Conservation (phyloP, 1,140 invertebrate genomes). For the Brachystomella parvula region DNA sequence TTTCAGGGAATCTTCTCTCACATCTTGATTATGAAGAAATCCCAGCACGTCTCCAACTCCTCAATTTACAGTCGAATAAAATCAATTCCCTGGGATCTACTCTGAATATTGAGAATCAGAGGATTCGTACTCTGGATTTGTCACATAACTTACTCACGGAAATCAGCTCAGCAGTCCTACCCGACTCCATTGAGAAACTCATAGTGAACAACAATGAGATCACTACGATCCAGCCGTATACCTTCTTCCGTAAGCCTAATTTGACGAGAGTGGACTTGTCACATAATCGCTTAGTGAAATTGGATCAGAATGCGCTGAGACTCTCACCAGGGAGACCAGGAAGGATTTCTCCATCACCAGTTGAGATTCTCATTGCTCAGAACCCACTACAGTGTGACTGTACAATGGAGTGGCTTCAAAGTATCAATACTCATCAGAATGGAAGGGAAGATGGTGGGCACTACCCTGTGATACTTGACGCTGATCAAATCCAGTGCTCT, state of each 20-base stretch:
- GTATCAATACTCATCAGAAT: slow-evolving; percentile 74
- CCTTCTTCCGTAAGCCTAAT: slow-evolving; percentile 88
- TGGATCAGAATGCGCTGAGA: slow-evolving; percentile 76
- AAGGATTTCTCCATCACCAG: slow-evolving; percentile 50
- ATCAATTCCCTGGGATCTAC: slow-evolving; percentile 82
- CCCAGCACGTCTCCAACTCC: slow-evolving; percentile 76
- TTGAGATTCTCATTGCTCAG: slow-evolving; percentile 81
- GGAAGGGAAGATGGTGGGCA: slow-evolving; percentile 44
- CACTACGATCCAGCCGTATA: slow-evolving; percentile 76
- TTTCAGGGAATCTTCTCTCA: slow-evolving; percentile 79
- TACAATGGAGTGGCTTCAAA: slow-evolving; percentile 73
- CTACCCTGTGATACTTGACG: slow-evolving; percentile 45
- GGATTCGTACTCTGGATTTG: slow-evolving; percentile 73
- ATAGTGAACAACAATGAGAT: slow-evolving; percentile 80
- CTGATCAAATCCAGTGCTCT: slow-evolving; percentile 37
- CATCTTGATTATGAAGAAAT: slow-evolving; percentile 87
- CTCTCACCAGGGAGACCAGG: slow-evolving; percentile 54
- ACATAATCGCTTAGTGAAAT: slow-evolving; percentile 70
- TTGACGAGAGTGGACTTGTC: slow-evolving; percentile 75
- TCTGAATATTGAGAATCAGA: slow-evolving; percentile 74
- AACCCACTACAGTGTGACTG: slow-evolving; percentile 88
- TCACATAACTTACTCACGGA: slow-evolving; percentile 76
- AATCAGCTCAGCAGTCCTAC: slow-evolving; percentile 69
- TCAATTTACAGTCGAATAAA: slow-evolving; percentile 81
- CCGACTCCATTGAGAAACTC: slow-evolving; percentile 74